Evolutionary conservation across 2,797 vertebrate genomes (phyloP).

Genomic region (Sebastolobus altivelis): DNA sequence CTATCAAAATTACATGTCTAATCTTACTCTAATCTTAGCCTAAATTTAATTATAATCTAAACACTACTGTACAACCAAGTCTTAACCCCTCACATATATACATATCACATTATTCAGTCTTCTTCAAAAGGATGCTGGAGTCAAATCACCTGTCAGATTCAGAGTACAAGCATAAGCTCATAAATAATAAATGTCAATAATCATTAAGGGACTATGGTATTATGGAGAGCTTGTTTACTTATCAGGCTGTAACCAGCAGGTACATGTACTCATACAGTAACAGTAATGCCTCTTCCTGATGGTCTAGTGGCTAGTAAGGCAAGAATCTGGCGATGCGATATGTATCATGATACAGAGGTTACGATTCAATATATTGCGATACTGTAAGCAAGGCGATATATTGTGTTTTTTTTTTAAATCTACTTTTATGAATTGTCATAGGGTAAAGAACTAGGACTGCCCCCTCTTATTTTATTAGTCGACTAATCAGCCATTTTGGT

Average conservation of each 20-base stretch:
- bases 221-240: constrained; percentile 26
- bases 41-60: background rate
- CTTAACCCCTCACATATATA: background rate
- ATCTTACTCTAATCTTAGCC: background rate
- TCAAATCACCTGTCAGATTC: constrained; percentile 23
- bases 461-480: too few species aligned
- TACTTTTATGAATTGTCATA: background rate
- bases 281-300: background rate
- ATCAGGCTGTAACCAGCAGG: constrained; percentile 1
- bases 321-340: background rate
- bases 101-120: background rate
- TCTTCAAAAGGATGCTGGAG: background rate
- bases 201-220: background rate
- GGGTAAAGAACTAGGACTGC: too few species aligned
- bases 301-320: background rate
- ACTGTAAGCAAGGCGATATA: background rate
- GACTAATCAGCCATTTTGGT: too few species aligned
- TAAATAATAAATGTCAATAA: constrained; percentile 24
- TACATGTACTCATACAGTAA: background rate
- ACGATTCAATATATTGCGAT: background rate
- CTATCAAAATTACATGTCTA: background rate
- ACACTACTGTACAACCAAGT: background rate
- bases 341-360: background rate
- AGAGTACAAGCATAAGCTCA: background rate
- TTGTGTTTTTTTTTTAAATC: background rate